These are phyloP conservation scores for Lottia scabra DNA, from an alignment of 2,888 invertebrate species.

Conservation along the genomic window DNA sequence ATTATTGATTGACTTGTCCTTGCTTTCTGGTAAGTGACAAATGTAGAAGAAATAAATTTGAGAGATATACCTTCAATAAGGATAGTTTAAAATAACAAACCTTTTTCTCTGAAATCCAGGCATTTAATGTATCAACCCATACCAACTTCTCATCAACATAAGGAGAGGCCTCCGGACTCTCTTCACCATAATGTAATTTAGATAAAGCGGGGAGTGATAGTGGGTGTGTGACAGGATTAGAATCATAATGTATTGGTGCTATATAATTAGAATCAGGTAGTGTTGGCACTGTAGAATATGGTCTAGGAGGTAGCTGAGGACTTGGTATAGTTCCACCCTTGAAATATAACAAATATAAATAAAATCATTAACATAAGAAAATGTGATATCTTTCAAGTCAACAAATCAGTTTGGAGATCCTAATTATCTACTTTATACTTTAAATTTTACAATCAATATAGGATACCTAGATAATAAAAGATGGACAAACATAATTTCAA, in stretches of 20 bases:
- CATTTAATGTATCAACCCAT: slow-evolving; percentile 53
- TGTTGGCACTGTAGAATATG: background rate
- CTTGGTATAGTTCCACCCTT: slow-evolving; percentile 10
- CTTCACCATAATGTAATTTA: background rate
- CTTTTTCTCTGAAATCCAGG: slow-evolving; percentile 52
- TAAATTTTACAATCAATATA: too few species aligned
- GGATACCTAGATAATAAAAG: too few species aligned
- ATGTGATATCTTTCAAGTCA: too few species aligned
- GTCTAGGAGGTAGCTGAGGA: slow-evolving; percentile 8
- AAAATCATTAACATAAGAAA: too few species aligned
- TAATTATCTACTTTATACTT: too few species aligned
- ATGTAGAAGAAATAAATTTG: too few species aligned
- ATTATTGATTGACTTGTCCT: too few species aligned
- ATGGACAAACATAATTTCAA: too few species aligned
- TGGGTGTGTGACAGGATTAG: background rate
- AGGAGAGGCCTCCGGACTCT: background rate
- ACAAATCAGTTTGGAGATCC: too few species aligned
- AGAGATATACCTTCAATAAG: too few species aligned
- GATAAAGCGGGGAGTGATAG: slow-evolving; percentile 10
- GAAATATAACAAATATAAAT: background rate
- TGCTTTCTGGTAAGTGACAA: too few species aligned
- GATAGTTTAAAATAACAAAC: slow-evolving; percentile 35
- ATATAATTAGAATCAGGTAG: background rate
- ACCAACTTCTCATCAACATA: slow-evolving; percentile 32
- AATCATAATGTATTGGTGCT: background rate